Base-by-base conservation (phyloP, 2,797 vertebrate genomes). In the Pempheris klunzingeri region DNA sequence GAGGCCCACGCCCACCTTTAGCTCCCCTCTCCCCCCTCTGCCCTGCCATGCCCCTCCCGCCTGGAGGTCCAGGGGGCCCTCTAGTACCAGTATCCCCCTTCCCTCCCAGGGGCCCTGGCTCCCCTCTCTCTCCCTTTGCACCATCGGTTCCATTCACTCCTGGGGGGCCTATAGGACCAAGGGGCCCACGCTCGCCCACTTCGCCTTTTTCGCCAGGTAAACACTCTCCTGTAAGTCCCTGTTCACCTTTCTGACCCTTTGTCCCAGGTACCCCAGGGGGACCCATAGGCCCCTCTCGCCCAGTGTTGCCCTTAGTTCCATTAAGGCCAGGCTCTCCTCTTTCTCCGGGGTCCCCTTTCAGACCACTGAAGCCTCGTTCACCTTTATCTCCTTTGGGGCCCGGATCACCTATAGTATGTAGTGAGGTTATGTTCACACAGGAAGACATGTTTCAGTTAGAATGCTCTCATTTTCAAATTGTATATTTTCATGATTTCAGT, bases 11-110 rank as follows among this genome's bases (percentile, higher is more conserved):
- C 4, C 18, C 79, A 15, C 98, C 98, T 85, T 96, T 99, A 57
- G 85, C 91, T 6, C 97, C 98, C 17, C 95, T 92, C 10, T 92
- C 90, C 0, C 98, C 98, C 87, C 96, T 97, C 77, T 80, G 67
- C 50, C 98, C 98, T 0, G 84, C 73, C 2, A 90, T 87, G 0
- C 98, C 98, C 71, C 97, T 96, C 36, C 90, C 92, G 14, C 97
- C 97, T 0, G 50, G n/a, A 5, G 92, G 94, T 39, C 97, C 97
- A 0, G 44, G 73, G 2, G 62, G 32, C 0, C 97, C 97, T 8
- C 90, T 78, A 0, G 80, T 75, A 6, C 97, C 97, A 12, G 59
- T 43, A 10, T 96, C 96, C 10, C 97, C 98, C 71, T 95, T 97
- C 18, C 90, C 92, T 39, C 98, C 98, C 26, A 92, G 94, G 41